Percentiles rank a stretch among this genome's conserved stretches.
These are phyloP conservation scores for Bos taurus DNA, from an alignment of 2,113 vertebrate genomes.

Conservation along the genomic window ARS-UCD2.0 NC_037336.1:61351501-61352000, in stretches of 20 bases:
- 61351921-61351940: background rate
- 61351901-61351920: no score
- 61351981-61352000: background rate
- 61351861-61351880: background rate
- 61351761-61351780: background rate
- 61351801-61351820: rapidly evolving
- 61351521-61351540: conserved; percentile 33
- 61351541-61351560: conserved; percentile 39
- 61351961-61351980: background rate
- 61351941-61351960: background rate
- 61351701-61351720: background rate
- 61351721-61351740: background rate
- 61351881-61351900: background rate
- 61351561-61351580: conserved; percentile 61
- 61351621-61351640: conserved; percentile 56
- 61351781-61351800: rapidly evolving
- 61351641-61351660: conserved; percentile 27
- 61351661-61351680: conserved; percentile 43
- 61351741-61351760: background rate
- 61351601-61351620: conserved; percentile 71
- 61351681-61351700: conserved; percentile 10
- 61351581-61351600: conserved; percentile 63
- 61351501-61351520: conserved; percentile 27
- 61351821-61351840: no score
- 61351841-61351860: background rate